A percentile compares a stretch with the other conserved stretches of the same genome.
Conservation (phyloP, 1,140 invertebrate species). For the Lithobius niger region DNA sequence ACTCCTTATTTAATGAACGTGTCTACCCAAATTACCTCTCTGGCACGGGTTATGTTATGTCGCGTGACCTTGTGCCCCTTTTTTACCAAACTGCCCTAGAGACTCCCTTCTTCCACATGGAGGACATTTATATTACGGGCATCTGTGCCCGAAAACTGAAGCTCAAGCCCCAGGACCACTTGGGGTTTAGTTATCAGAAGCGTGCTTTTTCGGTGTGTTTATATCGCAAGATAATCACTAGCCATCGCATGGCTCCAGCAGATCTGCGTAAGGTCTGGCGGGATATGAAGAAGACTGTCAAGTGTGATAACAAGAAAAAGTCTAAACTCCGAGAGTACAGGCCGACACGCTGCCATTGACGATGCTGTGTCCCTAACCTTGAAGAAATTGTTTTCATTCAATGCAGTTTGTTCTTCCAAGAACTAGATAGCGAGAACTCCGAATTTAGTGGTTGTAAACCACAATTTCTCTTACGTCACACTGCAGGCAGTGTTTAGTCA, state of each 20-base stretch:
- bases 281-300: not conserved
- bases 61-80: constrained; percentile 46
- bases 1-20: constrained; percentile 56
- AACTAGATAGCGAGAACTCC: too few relatives aligned
- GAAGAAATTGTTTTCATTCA: too few relatives aligned
- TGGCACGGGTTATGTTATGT: constrained; percentile 69
- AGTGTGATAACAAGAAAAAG: not conserved
- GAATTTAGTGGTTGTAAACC: too few relatives aligned
- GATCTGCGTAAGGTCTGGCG: constrained; percentile 16
- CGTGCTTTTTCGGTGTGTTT: constrained; percentile 23
- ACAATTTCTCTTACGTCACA: too few relatives aligned
- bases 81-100: constrained; percentile 52
- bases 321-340: not conserved
- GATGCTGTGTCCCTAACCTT: constrained; percentile 1
- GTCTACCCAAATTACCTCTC: constrained; percentile 71
- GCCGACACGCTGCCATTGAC: not conserved
- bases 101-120: constrained; percentile 54
- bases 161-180: constrained; percentile 27
- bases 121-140: constrained; percentile 77
- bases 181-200: constrained; percentile 43
- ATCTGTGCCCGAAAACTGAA: constrained; percentile 16
- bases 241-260: constrained; percentile 21
- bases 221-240: constrained; percentile 22
- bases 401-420: too few relatives aligned
- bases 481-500: too few relatives aligned